Percentiles rank a stretch among this genome's conserved stretches.
These are phyloP conservation scores for Rhegmatorhina hoffmannsi DNA, from an alignment of 2,113 vertebrate species.

Conservation along the genomic window DNA sequence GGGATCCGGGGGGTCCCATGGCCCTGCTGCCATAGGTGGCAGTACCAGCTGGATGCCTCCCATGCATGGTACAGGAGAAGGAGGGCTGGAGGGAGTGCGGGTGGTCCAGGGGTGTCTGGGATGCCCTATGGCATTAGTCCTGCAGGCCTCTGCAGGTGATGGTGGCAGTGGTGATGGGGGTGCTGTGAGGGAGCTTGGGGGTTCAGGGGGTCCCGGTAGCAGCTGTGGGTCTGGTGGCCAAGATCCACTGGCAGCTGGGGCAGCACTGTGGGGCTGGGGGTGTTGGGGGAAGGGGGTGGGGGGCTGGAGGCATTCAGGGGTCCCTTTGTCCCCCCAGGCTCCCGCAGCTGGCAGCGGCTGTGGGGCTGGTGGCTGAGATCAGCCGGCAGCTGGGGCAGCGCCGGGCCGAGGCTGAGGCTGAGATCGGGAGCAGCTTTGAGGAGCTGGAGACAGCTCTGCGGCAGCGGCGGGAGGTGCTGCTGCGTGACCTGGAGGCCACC, in stretches of 20 bases:
- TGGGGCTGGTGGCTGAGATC: conserved; percentile 89
- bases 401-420: conserved; percentile 84
- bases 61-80: accelerated
- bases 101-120: not conserved
- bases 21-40: not conserved
- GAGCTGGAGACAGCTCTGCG: conserved; percentile 88
- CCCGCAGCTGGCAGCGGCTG: conserved; percentile 88
- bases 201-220: conserved; percentile 51
- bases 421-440: conserved; percentile 89
- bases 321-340: conserved; percentile 69
- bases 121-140: not conserved
- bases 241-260: conserved; percentile 88
- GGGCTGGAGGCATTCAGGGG: not conserved
- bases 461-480: conserved; percentile 86
- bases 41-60: not conserved
- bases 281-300: conserved; percentile 58
- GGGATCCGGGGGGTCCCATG: accelerated
- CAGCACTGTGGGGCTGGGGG: conserved; percentile 48
- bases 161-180: not conserved
- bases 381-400: conserved; percentile 89
- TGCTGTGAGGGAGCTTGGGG: not conserved
- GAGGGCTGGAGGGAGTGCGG: not conserved
- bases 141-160: not conserved
- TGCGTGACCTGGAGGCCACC: conserved; percentile 86
- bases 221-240: conserved; percentile 85